These are phyloP conservation scores for Phymastichus coffea DNA, from an alignment of 1,140 invertebrate species.

Conservation along the genomic window DNA sequence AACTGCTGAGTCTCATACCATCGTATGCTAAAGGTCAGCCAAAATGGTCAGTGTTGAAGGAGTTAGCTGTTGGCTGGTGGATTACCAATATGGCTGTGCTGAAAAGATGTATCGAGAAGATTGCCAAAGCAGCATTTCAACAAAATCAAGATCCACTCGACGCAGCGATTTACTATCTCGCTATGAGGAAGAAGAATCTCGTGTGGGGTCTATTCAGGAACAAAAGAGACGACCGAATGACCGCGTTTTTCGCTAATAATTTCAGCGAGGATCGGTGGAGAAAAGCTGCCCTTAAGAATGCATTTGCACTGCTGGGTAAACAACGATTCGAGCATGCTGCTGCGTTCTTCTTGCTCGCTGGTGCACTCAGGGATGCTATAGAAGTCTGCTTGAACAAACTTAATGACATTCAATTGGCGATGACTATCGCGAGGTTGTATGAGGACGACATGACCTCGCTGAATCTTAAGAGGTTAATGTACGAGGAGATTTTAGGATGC, in stretches of 20 bases:
- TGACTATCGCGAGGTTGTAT: slow-evolving; percentile 90
- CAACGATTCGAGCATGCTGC: slow-evolving; percentile 94
- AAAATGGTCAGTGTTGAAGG: slow-evolving; percentile 89
- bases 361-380: slow-evolving; percentile 90
- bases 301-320: slow-evolving; percentile 92
- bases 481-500: slow-evolving; percentile 76
- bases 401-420: slow-evolving; percentile 93
- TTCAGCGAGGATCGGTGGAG: slow-evolving; percentile 92
- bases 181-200: slow-evolving; percentile 97
- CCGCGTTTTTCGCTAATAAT: slow-evolving; percentile 92
- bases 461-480: slow-evolving; percentile 74
- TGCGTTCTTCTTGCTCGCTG: slow-evolving; percentile 93
- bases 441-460: slow-evolving; percentile 76
- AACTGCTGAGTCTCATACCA: slow-evolving; percentile 87
- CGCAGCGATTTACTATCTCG: slow-evolving; percentile 95
- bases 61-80: slow-evolving; percentile 97
- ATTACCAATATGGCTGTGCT: slow-evolving; percentile 83
- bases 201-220: slow-evolving; percentile 94
- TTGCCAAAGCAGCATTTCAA: slow-evolving; percentile 91
- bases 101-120: slow-evolving; percentile 85
- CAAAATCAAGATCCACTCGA: slow-evolving; percentile 92
- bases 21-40: slow-evolving; percentile 80
- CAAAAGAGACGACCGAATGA: slow-evolving; percentile 88
- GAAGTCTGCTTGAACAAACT: slow-evolving; percentile 91
- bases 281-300: slow-evolving; percentile 96